Percentiles rank a stretch among this genome's conserved stretches.
Evolutionary conservation across 1,140 invertebrate genomes (phyloP).

Genomic region (Cyrtorhinus lividipennis): DNA sequence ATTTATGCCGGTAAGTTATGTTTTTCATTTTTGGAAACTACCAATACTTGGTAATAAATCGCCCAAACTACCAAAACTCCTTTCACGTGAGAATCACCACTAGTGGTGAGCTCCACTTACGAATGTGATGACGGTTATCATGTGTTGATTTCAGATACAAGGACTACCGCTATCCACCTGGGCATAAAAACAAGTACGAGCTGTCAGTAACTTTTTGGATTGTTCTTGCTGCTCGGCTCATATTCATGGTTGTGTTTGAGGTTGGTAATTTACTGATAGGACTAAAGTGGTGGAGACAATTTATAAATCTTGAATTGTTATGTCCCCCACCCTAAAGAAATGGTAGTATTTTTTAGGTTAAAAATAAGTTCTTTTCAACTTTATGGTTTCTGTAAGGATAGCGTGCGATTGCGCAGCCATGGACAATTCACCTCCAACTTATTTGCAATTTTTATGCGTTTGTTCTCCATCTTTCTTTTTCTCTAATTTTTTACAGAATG

Average conservation of each 20-base stretch:
- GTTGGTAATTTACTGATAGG: conserved; percentile 33
- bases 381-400: background rate
- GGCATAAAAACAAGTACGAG: conserved; percentile 44
- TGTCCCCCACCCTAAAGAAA: background rate
- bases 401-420: too few species aligned
- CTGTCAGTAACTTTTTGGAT: conserved; percentile 74
- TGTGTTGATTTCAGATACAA: conserved; percentile 51
- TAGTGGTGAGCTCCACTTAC: too few species aligned
- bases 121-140: too few species aligned
- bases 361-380: background rate
- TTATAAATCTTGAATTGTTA: background rate
- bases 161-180: conserved; percentile 67
- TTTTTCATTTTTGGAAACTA: conserved; percentile 12
- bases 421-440: background rate
- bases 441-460: too few species aligned
- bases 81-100: too few species aligned
- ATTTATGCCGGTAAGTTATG: conserved; percentile 42
- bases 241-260: conserved; percentile 88
- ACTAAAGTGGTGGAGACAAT: background rate
- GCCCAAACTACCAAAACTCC: too few species aligned
- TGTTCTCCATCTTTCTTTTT: background rate
- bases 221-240: conserved; percentile 72
- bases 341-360: background rate
- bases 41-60: too few species aligned
- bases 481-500: conserved; percentile 55